These are phyloP conservation scores for Halictus ligatus DNA, from an alignment of 2,888 invertebrate species.

Conservation along the genomic window DNA sequence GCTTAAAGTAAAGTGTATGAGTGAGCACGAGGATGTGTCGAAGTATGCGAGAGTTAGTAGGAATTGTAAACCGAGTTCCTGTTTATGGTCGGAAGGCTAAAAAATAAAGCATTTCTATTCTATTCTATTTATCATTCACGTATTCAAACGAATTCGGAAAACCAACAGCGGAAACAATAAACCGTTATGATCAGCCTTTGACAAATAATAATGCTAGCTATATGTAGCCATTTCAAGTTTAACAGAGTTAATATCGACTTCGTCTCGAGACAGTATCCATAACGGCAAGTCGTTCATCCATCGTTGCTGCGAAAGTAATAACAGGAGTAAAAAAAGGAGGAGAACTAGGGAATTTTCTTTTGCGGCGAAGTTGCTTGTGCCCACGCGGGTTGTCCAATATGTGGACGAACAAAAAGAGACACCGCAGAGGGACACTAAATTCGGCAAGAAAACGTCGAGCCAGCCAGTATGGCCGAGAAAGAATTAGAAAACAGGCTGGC, in stretches of 20 bases:
- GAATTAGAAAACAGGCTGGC: constrained; percentile 18
- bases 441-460: neutral
- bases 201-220: neutral
- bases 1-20: too few species aligned
- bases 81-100: too few species aligned
- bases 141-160: neutral
- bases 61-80: too few species aligned
- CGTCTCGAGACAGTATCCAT: neutral
- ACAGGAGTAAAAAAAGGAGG: neutral
- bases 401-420: neutral
- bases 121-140: neutral
- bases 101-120: too few species aligned
- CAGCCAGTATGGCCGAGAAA: neutral
- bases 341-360: neutral
- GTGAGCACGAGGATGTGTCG: too few species aligned
- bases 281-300: neutral
- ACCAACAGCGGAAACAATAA: neutral
- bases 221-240: neutral
- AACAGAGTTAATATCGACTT: neutral
- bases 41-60: too few species aligned
- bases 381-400: neutral
- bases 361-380: neutral
- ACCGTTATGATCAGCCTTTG: neutral
- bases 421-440: constrained; percentile 2
- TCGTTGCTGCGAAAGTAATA: neutral